Evolutionary conservation across 2,113 vertebrate genomes (phyloP), one percentile per base, ranked within the genome.

Genomic region (Raja brachyura): DNA sequence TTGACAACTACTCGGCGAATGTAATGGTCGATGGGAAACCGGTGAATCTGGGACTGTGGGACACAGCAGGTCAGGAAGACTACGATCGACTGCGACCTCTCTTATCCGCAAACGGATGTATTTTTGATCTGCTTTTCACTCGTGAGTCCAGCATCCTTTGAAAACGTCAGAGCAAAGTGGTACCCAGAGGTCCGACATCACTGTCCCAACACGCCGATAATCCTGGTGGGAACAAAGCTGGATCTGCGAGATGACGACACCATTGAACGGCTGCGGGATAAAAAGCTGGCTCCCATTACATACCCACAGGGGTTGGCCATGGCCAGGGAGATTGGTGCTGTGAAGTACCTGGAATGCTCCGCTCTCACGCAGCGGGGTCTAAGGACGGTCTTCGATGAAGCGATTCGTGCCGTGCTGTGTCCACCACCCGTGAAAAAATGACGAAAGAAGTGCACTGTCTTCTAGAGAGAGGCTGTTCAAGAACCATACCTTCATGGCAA

Each of bases 111-210:
- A 96, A 97, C 96, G 96, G 98, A 99, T 93, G 98, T 99, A 95
- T 99, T 99, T 95, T 96, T 99, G 96, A 99, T 99, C 96, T 99
- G 98, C 97, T 99, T 99, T 96, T 99, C 98, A 94, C 95, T 99
- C 95, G 98, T 99, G 97, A 99, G 98, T 96, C 98, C 98, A 16
- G 98, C 98, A 83, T 99, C 98, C 95, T 99, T 99, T 95, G 98
- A 99, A 96, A 99, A 99, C 93, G 98, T 99, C 93, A 96, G 98
- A 95, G 98, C 98, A 94, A 99, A 99, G 98, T 99, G 98, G 98
- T 99, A 99, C 95, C 98, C 98, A n/a, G 98, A 99, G 95, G 98
- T 99, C 93, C 96, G 98, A 94, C 98, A 99, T 94, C 98, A 99
- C 94, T 99, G 98, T 94, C 98, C 98, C 93, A 99, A 99, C 95